Evolutionary conservation across 2,888 invertebrate species (phyloP).

Genomic region (Agrotis segetum): DNA sequence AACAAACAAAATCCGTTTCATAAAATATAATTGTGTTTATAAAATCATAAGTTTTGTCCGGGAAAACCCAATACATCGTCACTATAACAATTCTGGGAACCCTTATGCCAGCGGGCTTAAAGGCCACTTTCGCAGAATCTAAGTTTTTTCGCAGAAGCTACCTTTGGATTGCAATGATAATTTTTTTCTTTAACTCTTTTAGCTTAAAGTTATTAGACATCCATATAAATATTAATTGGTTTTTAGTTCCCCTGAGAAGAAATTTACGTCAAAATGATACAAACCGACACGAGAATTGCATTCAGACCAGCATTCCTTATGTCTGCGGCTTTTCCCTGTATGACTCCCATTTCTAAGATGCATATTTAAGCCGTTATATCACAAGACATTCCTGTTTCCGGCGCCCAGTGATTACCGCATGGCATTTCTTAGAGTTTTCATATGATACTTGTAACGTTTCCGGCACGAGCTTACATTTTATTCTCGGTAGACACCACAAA

Average conservation of each 20-base stretch:
- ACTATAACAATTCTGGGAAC: constrained; percentile 44
- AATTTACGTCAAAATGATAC: constrained; percentile 12
- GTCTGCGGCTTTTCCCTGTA: constrained; percentile 48
- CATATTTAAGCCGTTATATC: constrained; percentile 59
- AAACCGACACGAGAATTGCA: constrained; percentile 39
- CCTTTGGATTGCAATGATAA: no score
- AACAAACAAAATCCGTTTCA: not conserved
- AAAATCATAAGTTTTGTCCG: constrained; percentile 41
- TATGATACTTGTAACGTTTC: constrained; percentile 56
- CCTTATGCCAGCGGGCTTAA: constrained; percentile 15
- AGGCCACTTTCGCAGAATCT: no score
- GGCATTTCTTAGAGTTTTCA: constrained; percentile 62
- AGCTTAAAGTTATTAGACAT: no score
- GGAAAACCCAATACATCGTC: constrained; percentile 50
- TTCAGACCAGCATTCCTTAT: constrained; percentile 49
- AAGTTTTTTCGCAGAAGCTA: no score
- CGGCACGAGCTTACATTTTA: constrained; percentile 55
- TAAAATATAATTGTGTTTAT: constrained; percentile 29
- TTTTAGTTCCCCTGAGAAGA: not conserved
- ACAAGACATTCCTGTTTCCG: constrained; percentile 65
- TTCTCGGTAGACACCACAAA: constrained; percentile 41
- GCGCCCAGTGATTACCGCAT: constrained; percentile 57
- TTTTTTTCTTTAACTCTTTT: no score
- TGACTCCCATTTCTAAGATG: constrained; percentile 48
- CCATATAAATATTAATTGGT: not conserved